phyloP scores from a whole-genome alignment of 1,140 invertebrate genomes.

The Cepaea nemoralis region DNA sequence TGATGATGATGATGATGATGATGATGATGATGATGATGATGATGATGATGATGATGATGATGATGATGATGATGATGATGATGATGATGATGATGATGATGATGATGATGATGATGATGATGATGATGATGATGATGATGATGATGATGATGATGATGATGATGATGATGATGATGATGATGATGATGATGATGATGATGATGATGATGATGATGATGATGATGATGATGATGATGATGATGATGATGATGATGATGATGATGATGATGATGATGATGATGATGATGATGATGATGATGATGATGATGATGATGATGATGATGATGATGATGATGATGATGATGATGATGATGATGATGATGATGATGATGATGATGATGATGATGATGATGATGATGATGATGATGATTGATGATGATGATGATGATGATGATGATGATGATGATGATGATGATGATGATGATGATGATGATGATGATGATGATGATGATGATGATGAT shows the following conservation, averaged over 20 bases:
- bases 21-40: conserved; percentile 15
- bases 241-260: too few relatives aligned
- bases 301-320: conserved; percentile 24
- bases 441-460: conserved; percentile 19
- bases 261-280: conserved; percentile 20
- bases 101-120: conserved; percentile 22
- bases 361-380: too few relatives aligned
- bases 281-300: conserved; percentile 24
- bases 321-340: conserved; percentile 22
- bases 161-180: conserved; percentile 24
- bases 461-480: conserved; percentile 22
- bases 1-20: conserved; percentile 3
- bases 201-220: too few relatives aligned
- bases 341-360: conserved; percentile 13
- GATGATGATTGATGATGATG: not conserved
- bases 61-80: conserved; percentile 22
- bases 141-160: conserved; percentile 24
- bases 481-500: conserved; percentile 24
- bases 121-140: conserved; percentile 24
- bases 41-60: conserved; percentile 7
- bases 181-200: not conserved
- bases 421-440: conserved; percentile 22
- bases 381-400: conserved; percentile 17
- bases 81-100: conserved; percentile 22
- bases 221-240: too few relatives aligned